A percentile compares a stretch with the other conserved stretches of the same genome.
Evolutionary conservation across 2,797 vertebrate genomes (phyloP).

Genomic region (Moxostoma hubbsi): DNA sequence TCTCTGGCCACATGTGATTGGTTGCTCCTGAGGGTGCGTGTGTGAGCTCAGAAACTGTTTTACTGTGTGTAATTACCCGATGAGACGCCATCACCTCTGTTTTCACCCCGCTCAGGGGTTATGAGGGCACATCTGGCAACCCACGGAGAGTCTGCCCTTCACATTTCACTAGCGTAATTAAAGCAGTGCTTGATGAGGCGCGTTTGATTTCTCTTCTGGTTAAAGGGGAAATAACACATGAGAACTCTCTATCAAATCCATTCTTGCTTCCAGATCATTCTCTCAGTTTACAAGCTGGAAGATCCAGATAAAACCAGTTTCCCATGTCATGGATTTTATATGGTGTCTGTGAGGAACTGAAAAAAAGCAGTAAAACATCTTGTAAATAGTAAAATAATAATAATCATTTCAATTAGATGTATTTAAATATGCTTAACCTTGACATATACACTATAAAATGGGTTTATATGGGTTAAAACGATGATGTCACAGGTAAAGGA

Average conservation of each 20-base stretch:
- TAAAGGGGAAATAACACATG: constrained; percentile 10
- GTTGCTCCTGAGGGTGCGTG: not conserved
- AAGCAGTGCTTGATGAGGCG: constrained; percentile 18
- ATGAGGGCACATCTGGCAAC: constrained; percentile 39
- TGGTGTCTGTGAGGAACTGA: too few relatives aligned
- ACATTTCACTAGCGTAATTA: constrained; percentile 38
- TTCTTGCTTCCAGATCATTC: too few relatives aligned
- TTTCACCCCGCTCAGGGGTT: constrained; percentile 1
- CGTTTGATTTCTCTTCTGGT: constrained; percentile 20
- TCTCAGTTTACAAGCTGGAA: too few relatives aligned
- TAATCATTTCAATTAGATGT: too few relatives aligned
- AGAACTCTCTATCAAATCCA: not conserved
- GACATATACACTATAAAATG: too few relatives aligned
- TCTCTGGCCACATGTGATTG: not conserved
- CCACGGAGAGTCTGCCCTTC: constrained; percentile 34
- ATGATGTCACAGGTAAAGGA: too few relatives aligned
- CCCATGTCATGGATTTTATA: too few relatives aligned
- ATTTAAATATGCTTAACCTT: too few relatives aligned
- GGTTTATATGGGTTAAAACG: too few relatives aligned
- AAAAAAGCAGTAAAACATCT: too few relatives aligned
- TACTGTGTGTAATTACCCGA: constrained; percentile 20
- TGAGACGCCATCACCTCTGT: not conserved
- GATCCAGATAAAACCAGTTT: too few relatives aligned
- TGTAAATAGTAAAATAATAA: too few relatives aligned
- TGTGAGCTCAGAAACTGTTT: not conserved